Evolutionary conservation across 1,140 invertebrate genomes (phyloP).

Genomic region (Ostrea denselamellosa): DNA sequence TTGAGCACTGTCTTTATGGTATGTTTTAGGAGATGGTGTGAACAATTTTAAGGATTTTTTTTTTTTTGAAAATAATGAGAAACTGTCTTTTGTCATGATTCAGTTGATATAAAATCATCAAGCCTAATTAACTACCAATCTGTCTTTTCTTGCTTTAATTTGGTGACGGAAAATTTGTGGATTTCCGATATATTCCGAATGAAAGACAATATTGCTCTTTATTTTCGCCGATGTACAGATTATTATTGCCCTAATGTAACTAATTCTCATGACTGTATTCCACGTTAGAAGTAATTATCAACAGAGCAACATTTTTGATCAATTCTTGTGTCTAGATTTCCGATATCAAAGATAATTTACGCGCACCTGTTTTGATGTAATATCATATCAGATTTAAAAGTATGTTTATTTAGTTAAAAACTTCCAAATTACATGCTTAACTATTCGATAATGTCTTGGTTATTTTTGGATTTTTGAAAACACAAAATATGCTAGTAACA

Average conservation of each 20-base stretch:
- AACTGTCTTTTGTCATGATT: neutral
- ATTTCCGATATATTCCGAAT: slow-evolving; percentile 28
- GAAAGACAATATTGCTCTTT: neutral
- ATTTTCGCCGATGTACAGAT: neutral
- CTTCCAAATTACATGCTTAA: neutral
- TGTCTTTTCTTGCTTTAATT: neutral
- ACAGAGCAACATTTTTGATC: neutral
- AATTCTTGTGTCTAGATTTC: neutral
- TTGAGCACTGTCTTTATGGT: neutral
- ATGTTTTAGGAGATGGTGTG: neutral
- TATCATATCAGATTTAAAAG: neutral
- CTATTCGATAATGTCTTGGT: neutral
- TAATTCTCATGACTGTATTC: slow-evolving; percentile 23
- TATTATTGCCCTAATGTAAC: neutral
- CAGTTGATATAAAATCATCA: neutral
- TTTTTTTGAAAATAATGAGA: neutral
- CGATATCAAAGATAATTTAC: neutral
- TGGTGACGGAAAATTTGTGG: neutral
- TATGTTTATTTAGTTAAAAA: neutral
- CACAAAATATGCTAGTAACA: slow-evolving; percentile 6
- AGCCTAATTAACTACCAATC: slow-evolving; percentile 5
- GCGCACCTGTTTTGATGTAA: neutral
- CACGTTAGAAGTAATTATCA: neutral
- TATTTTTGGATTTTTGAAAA: neutral
- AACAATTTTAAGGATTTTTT: neutral